These are phyloP conservation scores for Cryptus viduatorius DNA, from an alignment of 2,888 invertebrate genomes.

Conservation along the genomic window DNA sequence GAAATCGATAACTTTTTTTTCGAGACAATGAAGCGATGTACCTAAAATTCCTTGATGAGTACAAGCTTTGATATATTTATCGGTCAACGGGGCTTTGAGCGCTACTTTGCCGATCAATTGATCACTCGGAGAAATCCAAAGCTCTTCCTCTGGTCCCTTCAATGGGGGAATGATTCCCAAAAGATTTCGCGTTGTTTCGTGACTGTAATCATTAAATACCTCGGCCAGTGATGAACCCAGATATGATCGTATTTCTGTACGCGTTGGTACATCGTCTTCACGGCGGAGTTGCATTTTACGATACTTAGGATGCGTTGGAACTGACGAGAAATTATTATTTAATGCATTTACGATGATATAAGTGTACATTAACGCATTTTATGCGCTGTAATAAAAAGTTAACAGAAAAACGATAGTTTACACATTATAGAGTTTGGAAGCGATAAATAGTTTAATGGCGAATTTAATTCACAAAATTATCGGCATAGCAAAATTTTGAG, in stretches of 20 bases:
- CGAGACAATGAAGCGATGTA: constrained; percentile 40
- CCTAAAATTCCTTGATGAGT: constrained; percentile 77
- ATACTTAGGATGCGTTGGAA: constrained; percentile 51
- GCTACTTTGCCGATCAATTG: constrained; percentile 70
- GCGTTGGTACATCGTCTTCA: constrained; percentile 67
- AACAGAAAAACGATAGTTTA: not conserved
- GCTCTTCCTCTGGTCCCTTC: constrained; percentile 69
- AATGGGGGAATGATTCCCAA: constrained; percentile 72
- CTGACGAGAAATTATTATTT: constrained; percentile 27
- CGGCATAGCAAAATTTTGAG: not conserved
- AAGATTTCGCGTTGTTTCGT: constrained; percentile 70
- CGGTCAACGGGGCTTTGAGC: constrained; percentile 64
- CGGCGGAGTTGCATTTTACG: constrained; percentile 57
- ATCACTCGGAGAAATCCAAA: constrained; percentile 76
- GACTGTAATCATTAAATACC: constrained; percentile 73
- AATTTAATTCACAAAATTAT: not conserved
- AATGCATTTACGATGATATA: not conserved
- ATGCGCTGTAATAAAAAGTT: not conserved
- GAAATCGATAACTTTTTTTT: constrained; percentile 13
- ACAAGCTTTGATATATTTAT: constrained; percentile 71
- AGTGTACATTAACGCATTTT: not conserved
- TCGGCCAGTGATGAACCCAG: constrained; percentile 75
- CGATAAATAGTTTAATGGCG: not conserved
- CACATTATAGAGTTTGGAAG: not conserved
- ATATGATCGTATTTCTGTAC: constrained; percentile 71